Percentiles rank a stretch among this genome's conserved stretches.
Evolutionary conservation across 2,797 vertebrate species (phyloP).

Genomic region (Gymnopithys bicolor): DNA sequence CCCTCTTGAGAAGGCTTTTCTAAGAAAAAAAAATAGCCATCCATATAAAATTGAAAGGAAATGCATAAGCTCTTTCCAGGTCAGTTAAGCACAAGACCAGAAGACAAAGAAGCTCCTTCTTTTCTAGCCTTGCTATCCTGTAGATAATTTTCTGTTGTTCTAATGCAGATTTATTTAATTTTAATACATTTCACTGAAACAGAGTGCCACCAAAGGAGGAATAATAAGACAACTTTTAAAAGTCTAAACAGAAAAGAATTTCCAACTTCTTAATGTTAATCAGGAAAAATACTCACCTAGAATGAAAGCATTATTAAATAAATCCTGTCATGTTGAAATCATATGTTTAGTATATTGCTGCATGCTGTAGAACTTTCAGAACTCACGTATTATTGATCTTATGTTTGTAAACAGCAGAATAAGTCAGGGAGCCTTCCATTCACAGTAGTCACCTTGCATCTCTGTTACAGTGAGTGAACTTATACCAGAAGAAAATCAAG

Average conservation of each 20-base stretch:
- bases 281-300: not conserved
- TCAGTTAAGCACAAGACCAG: constrained; percentile 35
- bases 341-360: not conserved
- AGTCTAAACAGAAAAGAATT: constrained; percentile 17
- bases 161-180: constrained; percentile 45
- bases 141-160: constrained; percentile 9
- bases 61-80: constrained; percentile 55
- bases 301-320: not conserved
- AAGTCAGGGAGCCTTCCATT: not conserved
- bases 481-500: not conserved
- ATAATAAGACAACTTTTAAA: not conserved
- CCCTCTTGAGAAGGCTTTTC: not conserved
- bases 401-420: not conserved
- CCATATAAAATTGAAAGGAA: constrained; percentile 47
- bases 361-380: not conserved
- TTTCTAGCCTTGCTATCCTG: not conserved
- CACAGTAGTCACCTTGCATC: not conserved
- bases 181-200: constrained; percentile 31
- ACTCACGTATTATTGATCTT: not conserved
- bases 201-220: constrained; percentile 8
- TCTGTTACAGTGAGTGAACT: not conserved
- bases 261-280: constrained; percentile 9
- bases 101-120: constrained; percentile 17
- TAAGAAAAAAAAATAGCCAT: not conserved
- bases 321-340: not conserved